phyloP scores from a whole-genome alignment of 2,888 invertebrate species.

The Pandemis heparana region DNA sequence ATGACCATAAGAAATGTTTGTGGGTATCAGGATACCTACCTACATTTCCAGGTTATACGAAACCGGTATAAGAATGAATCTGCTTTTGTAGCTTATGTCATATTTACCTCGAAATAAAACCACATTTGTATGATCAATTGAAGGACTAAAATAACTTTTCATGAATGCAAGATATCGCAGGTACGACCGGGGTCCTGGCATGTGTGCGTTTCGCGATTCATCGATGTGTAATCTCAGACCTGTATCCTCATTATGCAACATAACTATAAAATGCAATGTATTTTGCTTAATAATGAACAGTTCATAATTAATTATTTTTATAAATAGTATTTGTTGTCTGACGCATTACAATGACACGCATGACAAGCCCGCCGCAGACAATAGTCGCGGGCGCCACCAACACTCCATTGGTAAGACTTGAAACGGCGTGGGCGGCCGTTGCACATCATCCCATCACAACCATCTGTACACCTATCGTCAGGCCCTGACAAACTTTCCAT shows the following conservation, averaged over 20 bases:
- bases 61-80: conserved; percentile 29
- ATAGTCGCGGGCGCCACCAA: conserved; percentile 73
- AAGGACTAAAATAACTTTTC: neutral
- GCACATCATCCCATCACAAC: conserved; percentile 76
- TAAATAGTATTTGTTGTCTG: conserved; percentile 45
- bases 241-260: neutral
- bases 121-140: neutral
- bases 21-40: conserved; percentile 14
- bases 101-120: neutral
- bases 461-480: conserved; percentile 66
- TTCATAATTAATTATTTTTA: neutral
- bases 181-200: too few relatives aligned
- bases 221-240: neutral
- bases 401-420: conserved; percentile 64
- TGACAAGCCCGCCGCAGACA: conserved; percentile 55
- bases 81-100: conserved; percentile 16
- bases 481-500: conserved; percentile 75
- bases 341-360: conserved; percentile 55
- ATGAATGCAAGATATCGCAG: neutral
- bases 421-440: conserved; percentile 72
- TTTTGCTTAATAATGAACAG: neutral
- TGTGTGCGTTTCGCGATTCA: neutral
- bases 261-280: neutral
- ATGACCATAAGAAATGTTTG: conserved; percentile 33
- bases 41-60: conserved; percentile 18